phyloP scores from a whole-genome alignment of 2,888 invertebrate species.

The Trissolcus japonicus region DNA sequence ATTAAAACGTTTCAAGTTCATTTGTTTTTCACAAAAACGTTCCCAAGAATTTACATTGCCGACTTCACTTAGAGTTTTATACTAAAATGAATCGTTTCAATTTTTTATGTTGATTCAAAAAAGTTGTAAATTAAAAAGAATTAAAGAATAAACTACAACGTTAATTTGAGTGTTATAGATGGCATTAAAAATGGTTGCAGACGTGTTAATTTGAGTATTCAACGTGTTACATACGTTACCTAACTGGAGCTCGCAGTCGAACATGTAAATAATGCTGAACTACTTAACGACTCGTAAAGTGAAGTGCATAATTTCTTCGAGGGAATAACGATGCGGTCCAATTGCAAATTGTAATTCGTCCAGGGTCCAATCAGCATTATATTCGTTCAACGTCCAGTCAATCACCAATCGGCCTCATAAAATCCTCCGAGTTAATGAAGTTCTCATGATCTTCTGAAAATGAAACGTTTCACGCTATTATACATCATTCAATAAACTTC shows the following conservation, averaged over 20 bases:
- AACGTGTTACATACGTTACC: slow-evolving; percentile 33
- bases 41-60: slow-evolving; percentile 4
- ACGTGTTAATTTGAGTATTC: slow-evolving; percentile 47
- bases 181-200: slow-evolving; percentile 34
- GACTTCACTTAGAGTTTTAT: too few species aligned
- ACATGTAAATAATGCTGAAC: slow-evolving; percentile 63
- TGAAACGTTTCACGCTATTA: slow-evolving; percentile 26
- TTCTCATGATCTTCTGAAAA: slow-evolving; percentile 43
- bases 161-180: slow-evolving; percentile 3
- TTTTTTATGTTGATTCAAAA: too few species aligned
- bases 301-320: slow-evolving; percentile 57
- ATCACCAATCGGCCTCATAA: slow-evolving; percentile 56
- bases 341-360: slow-evolving; percentile 55
- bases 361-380: slow-evolving; percentile 57
- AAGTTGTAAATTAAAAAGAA: too few species aligned
- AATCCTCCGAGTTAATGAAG: slow-evolving; percentile 58
- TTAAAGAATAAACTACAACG: too few species aligned
- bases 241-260: slow-evolving; percentile 40
- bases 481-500: too few species aligned
- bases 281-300: slow-evolving; percentile 67
- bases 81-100: too few species aligned
- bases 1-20: slow-evolving; percentile 25
- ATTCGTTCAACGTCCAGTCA: slow-evolving; percentile 55
- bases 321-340: slow-evolving; percentile 42
- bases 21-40: slow-evolving; percentile 6